phyloP scores from a whole-genome alignment of 2,113 vertebrate genomes.

The Trichomycterus rosablanca region DNA sequence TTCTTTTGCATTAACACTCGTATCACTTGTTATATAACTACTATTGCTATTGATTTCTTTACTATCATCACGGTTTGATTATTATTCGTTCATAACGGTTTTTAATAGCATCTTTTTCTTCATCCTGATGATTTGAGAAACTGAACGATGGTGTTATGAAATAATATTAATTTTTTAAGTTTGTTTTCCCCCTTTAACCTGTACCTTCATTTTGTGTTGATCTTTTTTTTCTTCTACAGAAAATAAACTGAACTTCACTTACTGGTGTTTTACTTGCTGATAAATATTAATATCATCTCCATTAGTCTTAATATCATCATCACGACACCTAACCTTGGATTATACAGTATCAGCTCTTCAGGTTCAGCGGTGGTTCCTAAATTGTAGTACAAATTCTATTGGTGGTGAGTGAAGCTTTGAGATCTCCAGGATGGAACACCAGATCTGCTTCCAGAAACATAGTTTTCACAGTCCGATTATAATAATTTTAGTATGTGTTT shows the following conservation, averaged over 20 bases:
- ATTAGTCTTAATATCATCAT: no score
- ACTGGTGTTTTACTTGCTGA: slow-evolving; percentile 17
- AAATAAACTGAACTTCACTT: slow-evolving; percentile 60
- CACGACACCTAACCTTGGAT: no score
- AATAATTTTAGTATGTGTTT: no score
- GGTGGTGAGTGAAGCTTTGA: no score
- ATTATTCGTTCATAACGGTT: slow-evolving; percentile 69
- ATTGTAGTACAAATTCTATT: no score
- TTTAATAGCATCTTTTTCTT: slow-evolving; percentile 65
- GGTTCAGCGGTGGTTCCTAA: no score
- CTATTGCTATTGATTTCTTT: slow-evolving; percentile 70
- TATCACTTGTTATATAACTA: slow-evolving; percentile 74
- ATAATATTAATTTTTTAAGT: slow-evolving; percentile 72
- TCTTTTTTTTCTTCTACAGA: slow-evolving; percentile 75
- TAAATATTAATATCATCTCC: no score
- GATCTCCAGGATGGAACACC: no score
- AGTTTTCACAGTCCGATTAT: no score
- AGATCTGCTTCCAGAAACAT: no score
- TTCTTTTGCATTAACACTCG: slow-evolving; percentile 71
- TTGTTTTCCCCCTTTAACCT: slow-evolving; percentile 57
- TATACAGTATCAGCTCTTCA: no score
- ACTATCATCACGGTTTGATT: slow-evolving; percentile 67
- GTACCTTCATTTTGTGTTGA: slow-evolving; percentile 74
- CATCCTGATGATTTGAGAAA: slow-evolving; percentile 64
- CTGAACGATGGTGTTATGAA: slow-evolving; percentile 71